Conservation (phyloP, 2,888 invertebrate genomes). For the Sipha maydis region DNA sequence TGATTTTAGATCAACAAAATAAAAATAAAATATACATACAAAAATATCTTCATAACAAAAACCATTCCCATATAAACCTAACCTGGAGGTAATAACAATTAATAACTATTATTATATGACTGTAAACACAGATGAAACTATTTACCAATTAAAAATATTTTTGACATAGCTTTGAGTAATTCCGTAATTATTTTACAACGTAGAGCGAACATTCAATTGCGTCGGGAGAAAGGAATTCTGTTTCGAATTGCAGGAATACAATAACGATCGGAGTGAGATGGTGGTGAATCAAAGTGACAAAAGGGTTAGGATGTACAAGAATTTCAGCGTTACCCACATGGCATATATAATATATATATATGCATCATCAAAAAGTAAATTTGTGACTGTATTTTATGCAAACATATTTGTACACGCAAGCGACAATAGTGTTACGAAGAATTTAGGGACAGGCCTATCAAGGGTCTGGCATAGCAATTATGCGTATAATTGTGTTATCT, state of each 20-base stretch:
- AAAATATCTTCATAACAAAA: not conserved
- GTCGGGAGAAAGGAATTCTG: not conserved
- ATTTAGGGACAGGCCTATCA: not conserved
- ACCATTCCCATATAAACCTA: not conserved
- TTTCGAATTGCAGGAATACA: not conserved
- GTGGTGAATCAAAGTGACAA: not conserved
- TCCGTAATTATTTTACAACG: not conserved
- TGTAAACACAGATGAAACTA: not conserved
- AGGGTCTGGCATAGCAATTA: too few relatives aligned
- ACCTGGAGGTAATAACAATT: not conserved
- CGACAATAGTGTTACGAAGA: constrained; percentile 1
- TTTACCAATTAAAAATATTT: not conserved
- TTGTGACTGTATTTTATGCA: constrained; percentile 4
- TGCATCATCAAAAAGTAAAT: constrained; percentile 4
- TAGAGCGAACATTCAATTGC: too few relatives aligned
- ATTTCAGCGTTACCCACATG: not conserved
- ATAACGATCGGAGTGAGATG: not conserved
- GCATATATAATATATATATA: not conserved
- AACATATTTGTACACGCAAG: not conserved
- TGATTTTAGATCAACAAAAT: not conserved
- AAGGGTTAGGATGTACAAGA: not conserved
- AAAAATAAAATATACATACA: not conserved
- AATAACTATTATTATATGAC: not conserved
- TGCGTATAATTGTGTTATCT: too few relatives aligned
- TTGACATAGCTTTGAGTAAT: not conserved